Evolutionary conservation across 2,113 vertebrate species (phyloP).

Genomic region (Cervus canadensis): DNA sequence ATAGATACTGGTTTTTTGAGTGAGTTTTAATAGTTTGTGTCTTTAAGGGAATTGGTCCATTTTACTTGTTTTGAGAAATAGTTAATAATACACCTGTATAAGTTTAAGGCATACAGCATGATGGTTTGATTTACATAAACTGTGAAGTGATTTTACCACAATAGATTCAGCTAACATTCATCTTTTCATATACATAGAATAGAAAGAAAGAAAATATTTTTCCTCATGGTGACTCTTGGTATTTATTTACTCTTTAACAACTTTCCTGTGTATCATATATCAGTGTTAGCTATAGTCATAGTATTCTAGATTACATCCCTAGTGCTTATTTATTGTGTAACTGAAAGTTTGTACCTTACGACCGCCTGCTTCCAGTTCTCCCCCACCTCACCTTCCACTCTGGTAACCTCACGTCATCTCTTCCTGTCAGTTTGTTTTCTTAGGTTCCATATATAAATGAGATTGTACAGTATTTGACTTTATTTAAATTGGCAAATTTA

Average conservation of each 20-base stretch:
- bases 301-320: neutral
- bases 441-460: neutral
- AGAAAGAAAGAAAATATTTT: neutral
- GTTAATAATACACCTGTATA: neutral
- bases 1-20: neutral
- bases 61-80: neutral
- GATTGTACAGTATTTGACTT: neutral
- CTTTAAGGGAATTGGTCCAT: neutral
- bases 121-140: neutral
- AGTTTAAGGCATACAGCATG: neutral
- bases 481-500: neutral
- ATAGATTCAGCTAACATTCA: neutral
- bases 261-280: neutral
- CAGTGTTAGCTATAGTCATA: neutral
- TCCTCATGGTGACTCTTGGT: neutral
- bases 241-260: neutral
- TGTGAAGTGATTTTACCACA: neutral
- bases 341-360: neutral
- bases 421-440: neutral
- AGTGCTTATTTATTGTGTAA: neutral
- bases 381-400: neutral
- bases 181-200: neutral
- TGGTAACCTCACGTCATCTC: neutral
- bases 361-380: neutral
- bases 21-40: neutral